These are phyloP conservation scores for Sarcophaga carnaria DNA, from an alignment of 2,888 invertebrate species.

Conservation along the genomic window DNA sequence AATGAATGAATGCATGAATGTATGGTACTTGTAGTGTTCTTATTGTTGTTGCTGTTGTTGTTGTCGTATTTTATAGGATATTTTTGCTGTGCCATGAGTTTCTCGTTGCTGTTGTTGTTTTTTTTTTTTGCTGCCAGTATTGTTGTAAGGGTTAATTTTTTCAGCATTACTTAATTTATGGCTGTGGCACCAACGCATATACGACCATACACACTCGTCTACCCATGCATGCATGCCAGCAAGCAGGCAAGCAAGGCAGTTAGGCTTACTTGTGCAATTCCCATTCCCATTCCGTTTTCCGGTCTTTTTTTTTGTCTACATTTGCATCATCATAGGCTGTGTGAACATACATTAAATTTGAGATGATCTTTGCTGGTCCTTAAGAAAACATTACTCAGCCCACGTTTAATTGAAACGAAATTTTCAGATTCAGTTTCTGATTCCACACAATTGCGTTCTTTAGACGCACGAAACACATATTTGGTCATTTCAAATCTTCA, in stretches of 20 bases:
- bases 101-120: constrained; percentile 3
- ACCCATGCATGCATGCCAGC: background rate
- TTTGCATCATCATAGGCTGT: constrained; percentile 22
- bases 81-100: constrained; percentile 38
- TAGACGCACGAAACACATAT: too few species aligned
- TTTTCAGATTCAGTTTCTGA: too few species aligned
- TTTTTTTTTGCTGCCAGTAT: background rate
- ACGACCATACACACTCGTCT: background rate
- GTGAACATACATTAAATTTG: too few species aligned
- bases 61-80: background rate
- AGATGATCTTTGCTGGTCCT: too few species aligned
- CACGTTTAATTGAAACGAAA: too few species aligned
- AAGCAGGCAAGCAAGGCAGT: background rate
- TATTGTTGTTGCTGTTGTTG: constrained; percentile 1
- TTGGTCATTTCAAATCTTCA: too few species aligned
- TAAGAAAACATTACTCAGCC: too few species aligned
- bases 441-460: too few species aligned
- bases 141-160: constrained; percentile 62
- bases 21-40: constrained; percentile 17
- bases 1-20: background rate
- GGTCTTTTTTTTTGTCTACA: background rate
- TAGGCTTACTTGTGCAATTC: constrained; percentile 22
- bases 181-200: constrained; percentile 11
- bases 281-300: constrained; percentile 3
- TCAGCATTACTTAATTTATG: constrained; percentile 62